Base-by-base conservation (phyloP, 2,888 invertebrate species). In the Erebia ligea region DNA sequence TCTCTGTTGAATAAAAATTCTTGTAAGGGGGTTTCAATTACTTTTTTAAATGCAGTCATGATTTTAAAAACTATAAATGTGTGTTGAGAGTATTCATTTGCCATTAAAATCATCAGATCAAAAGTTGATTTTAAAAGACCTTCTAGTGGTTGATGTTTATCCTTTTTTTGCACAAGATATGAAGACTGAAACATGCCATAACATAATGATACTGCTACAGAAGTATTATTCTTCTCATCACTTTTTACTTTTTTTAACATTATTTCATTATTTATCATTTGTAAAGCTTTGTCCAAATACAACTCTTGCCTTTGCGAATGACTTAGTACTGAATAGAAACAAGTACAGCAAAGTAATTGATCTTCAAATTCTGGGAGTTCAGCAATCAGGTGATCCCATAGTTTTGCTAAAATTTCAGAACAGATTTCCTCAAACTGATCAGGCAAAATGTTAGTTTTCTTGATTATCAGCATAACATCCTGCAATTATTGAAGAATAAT, bases 21-120 rank as follows among this genome's bases (percentile, higher is more conserved):
- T 72, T 89, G 80, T 21, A 90, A 87, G 71, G 80, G 72, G 42
- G 87, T 90, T 45, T 86, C 86, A 70, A 81, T 78, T 1, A 91
- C 83, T 81, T 89, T 93, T 71, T 88, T 86, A 66, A 93, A 87
- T 78, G 92, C 82, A 58, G 86, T 84, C 11, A 95, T 82, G 69
- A 90, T 89, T 84, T 94, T 95, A 68, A 94, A 94, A 56, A 88
- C 86, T 62, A 94, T 86, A 74, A 91, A 94, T 73, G 94, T 94
- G 75, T 90, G 88, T 78, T 86, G 87, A n/a, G 94, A 92, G 77
- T 95, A 95, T 73, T 89, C 82, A 91, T 91, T 88, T 80, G 92
- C 85, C 89, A 88, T 81, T 61, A 78, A 17, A 73, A 84, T 73
- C 76, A 88, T 75, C 79, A 89, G 76, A 79, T 84, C 70, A 84